Evolutionary conservation across 2,797 vertebrate species (phyloP).

Genomic region (Sciurus carolinensis): DNA sequence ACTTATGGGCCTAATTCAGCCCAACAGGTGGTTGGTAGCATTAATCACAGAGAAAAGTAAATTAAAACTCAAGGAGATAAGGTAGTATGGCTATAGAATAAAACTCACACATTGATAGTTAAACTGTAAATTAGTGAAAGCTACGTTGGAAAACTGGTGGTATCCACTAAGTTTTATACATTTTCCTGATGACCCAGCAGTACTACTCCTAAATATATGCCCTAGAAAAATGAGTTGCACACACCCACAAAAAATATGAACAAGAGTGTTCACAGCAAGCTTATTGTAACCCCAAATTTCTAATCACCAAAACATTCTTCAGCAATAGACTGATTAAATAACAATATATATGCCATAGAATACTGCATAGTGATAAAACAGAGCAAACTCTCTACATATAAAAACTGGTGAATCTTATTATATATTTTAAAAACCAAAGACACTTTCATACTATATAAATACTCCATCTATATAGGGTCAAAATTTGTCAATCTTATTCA

Average conservation of each 20-base stretch:
- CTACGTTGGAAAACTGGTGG: background rate
- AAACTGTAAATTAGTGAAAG: background rate
- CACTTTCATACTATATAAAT: background rate
- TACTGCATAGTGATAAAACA: background rate
- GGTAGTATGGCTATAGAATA: background rate
- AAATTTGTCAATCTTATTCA: background rate
- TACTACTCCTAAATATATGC: background rate
- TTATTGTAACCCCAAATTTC: background rate
- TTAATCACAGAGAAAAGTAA: background rate
- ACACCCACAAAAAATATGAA: background rate
- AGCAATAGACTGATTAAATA: background rate
- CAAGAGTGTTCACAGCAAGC: background rate
- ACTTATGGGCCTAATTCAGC: background rate
- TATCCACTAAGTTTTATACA: background rate
- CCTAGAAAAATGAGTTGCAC: background rate
- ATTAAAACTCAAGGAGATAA: background rate
- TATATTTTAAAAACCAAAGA: background rate
- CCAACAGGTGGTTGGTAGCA: background rate
- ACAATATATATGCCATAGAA: background rate
- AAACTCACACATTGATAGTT: background rate
- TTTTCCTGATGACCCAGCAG: background rate
- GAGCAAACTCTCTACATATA: background rate
- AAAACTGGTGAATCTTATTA: background rate
- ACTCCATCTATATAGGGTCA: background rate
- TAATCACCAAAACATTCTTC: background rate